These are phyloP conservation scores for Drosophila navojoa DNA, from an alignment of 1,140 invertebrate genomes.

Conservation along the genomic window DNA sequence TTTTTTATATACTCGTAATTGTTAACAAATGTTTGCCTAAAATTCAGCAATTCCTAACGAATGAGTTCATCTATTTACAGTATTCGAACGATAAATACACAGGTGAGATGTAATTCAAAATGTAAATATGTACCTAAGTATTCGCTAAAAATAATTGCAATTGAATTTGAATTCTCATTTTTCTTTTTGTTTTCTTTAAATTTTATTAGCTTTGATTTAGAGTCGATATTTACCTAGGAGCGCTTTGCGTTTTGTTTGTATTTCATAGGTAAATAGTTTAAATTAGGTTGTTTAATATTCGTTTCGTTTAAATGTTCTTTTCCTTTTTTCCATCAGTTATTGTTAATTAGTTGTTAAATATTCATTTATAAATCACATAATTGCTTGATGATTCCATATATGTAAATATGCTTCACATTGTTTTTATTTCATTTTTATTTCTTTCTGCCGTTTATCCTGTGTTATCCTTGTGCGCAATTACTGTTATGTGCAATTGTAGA, in stretches of 20 bases:
- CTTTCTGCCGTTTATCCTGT: constrained; percentile 41
- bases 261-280: constrained; percentile 40
- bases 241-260: constrained; percentile 34
- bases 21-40: constrained; percentile 64
- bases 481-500: constrained; percentile 64
- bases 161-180: constrained; percentile 71
- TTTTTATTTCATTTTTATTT: background rate
- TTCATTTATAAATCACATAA: constrained; percentile 81
- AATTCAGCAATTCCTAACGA: constrained; percentile 66
- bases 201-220: constrained; percentile 65
- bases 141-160: constrained; percentile 75
- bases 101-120: constrained; percentile 44
- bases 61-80: constrained; percentile 68
- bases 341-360: constrained; percentile 78
- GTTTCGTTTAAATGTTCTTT: constrained; percentile 19
- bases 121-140: constrained; percentile 49
- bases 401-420: constrained; percentile 55
- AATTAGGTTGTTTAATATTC: constrained; percentile 41
- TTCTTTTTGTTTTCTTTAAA: constrained; percentile 34
- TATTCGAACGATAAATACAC: constrained; percentile 53
- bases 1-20: constrained; percentile 49
- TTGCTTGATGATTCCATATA: constrained; percentile 82
- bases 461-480: constrained; percentile 54
- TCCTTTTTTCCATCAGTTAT: constrained; percentile 63
- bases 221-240: constrained; percentile 64